These are phyloP conservation scores for Amphimallon solstitiale DNA, from an alignment of 2,888 invertebrate genomes.

Conservation along the genomic window DNA sequence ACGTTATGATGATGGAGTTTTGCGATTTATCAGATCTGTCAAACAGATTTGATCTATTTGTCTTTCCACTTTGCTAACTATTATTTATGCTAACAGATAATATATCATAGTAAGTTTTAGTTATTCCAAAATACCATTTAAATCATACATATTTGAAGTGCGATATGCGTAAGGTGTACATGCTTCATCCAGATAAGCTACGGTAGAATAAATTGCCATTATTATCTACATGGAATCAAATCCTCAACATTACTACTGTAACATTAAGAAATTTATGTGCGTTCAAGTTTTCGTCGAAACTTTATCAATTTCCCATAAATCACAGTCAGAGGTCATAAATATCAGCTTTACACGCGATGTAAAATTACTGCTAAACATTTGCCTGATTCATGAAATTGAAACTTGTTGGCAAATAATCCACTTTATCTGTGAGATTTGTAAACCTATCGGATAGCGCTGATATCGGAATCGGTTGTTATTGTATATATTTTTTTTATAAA, in stretches of 20 bases:
- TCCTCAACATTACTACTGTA: conserved; percentile 30
- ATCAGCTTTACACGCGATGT: conserved; percentile 30
- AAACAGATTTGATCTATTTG: too few relatives aligned
- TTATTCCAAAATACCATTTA: conserved; percentile 8
- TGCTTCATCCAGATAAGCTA: conserved; percentile 25
- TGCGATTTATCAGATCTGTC: too few relatives aligned
- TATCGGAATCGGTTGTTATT: too few relatives aligned
- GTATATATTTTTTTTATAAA: too few relatives aligned
- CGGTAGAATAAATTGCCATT: conserved; percentile 21
- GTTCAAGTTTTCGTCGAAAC: conserved; percentile 33
- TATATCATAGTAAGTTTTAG: conserved; percentile 3
- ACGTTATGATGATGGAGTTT: too few relatives aligned
- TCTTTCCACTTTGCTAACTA: too few relatives aligned
- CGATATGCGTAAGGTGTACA: conserved; percentile 15
- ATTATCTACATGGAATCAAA: conserved; percentile 32
- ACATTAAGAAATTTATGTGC: conserved; percentile 34
- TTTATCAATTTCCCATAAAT: conserved; percentile 30
- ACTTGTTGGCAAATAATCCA: conserved; percentile 13
- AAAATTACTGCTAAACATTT: conserved; percentile 27
- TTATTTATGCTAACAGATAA: neutral
- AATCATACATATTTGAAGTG: conserved; percentile 23
- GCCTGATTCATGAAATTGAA: conserved; percentile 23
- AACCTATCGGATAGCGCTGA: neutral
- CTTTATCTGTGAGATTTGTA: neutral
- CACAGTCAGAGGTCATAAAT: conserved; percentile 29